Percentiles rank a stretch among this genome's conserved stretches.
Conservation (phyloP, 2,888 invertebrate species). For the Cyclophora punctaria region DNA sequence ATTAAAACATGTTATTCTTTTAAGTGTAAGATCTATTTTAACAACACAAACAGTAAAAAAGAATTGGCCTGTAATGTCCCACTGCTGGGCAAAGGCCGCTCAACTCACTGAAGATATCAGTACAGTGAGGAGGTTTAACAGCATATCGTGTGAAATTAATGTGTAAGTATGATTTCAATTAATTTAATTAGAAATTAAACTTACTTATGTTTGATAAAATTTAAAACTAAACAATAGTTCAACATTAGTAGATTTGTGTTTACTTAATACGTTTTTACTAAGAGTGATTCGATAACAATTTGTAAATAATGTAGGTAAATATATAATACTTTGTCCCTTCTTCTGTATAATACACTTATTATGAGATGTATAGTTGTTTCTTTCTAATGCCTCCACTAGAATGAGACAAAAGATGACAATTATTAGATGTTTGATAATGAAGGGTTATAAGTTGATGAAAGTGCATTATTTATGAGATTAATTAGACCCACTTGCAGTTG, state of each 20-base stretch:
- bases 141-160: neutral
- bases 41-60: conserved; percentile 6
- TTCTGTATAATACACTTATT: too few species aligned
- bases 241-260: too few species aligned
- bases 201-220: neutral
- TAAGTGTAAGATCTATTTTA: conserved; percentile 20
- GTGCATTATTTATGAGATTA: conserved; percentile 15
- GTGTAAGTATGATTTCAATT: neutral
- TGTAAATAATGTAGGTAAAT: neutral
- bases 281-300: too few species aligned
- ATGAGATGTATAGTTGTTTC: neutral
- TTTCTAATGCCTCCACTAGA: neutral
- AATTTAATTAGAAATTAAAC: neutral
- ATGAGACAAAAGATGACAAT: neutral
- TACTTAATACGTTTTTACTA: too few species aligned
- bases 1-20: conserved; percentile 23
- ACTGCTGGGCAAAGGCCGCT: too few species aligned
- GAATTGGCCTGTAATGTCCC: neutral
- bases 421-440: too few species aligned
- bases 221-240: neutral
- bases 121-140: too few species aligned
- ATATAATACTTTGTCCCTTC: neutral
- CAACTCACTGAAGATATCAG: too few species aligned
- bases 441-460: conserved; percentile 14
- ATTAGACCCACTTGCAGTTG: conserved; percentile 15